phyloP scores from a whole-genome alignment of 2,797 vertebrate species.

The Vireo griseus region DNA sequence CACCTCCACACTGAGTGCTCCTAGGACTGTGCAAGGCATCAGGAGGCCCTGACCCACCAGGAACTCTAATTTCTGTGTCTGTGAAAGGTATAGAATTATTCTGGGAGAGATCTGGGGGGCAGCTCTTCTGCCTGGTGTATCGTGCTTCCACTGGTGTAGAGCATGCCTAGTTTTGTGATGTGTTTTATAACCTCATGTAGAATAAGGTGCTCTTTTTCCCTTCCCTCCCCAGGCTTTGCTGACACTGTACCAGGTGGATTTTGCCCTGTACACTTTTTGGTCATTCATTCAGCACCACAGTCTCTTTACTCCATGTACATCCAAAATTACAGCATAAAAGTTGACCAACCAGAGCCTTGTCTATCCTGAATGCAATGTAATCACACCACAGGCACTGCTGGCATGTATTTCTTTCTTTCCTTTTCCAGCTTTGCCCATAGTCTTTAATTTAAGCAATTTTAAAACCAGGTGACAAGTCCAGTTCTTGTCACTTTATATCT shows the following conservation, averaged over 20 bases:
- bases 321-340: neutral
- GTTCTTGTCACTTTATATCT: neutral
- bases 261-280: neutral
- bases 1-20: neutral
- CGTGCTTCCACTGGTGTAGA: fast-evolving
- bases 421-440: neutral
- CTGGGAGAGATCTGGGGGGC: neutral
- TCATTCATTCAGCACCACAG: neutral
- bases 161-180: neutral
- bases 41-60: neutral
- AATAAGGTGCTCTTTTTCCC: neutral
- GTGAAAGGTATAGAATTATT: neutral
- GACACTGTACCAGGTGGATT: neutral
- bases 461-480: neutral
- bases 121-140: neutral
- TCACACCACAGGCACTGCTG: neutral
- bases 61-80: neutral
- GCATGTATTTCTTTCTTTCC: neutral
- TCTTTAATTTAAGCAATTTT: neutral
- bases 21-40: neutral
- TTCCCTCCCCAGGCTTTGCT: neutral
- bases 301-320: neutral
- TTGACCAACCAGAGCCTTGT: neutral
- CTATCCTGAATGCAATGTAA: neutral
- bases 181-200: neutral